Evolutionary conservation across 2,888 invertebrate species (phyloP).

Genomic region (Drosophila subsilvestris): DNA sequence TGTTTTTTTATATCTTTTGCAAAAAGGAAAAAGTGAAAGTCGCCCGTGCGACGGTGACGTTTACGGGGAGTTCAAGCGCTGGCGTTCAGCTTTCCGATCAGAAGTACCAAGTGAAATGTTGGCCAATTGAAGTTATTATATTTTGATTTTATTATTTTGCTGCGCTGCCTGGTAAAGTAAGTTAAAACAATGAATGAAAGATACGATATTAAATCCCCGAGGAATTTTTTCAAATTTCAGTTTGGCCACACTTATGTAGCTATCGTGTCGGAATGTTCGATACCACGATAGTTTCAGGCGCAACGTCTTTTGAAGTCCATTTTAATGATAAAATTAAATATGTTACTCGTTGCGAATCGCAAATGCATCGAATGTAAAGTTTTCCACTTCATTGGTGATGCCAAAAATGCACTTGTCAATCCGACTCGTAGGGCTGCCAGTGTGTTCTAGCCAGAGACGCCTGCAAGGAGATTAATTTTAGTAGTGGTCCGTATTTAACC

Average conservation of each 20-base stretch:
- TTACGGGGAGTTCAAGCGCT: not conserved
- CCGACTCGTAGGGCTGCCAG: conserved; percentile 90
- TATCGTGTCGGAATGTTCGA: not conserved
- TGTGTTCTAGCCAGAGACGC: conserved; percentile 85
- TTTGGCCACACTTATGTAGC: not conserved
- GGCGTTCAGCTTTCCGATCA: not conserved
- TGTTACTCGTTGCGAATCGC: conserved; percentile 76
- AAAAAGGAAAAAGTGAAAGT: conserved; percentile 68
- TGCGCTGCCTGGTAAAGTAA: conserved; percentile 25
- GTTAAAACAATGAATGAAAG: conserved; percentile 37
- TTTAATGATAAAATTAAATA: not conserved
- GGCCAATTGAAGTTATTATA: conserved; percentile 16
- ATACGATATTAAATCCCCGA: conserved; percentile 25
- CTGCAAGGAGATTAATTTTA: conserved; percentile 51
- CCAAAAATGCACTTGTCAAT: conserved; percentile 90
- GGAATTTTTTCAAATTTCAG: not conserved
- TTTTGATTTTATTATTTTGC: conserved; percentile 21
- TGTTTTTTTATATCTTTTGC: conserved; percentile 54
- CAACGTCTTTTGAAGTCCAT: not conserved
- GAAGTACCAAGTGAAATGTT: not conserved
- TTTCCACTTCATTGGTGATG: conserved; percentile 86
- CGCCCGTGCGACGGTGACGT: conserved; percentile 14
- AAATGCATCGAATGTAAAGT: conserved; percentile 85
- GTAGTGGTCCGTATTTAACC: not conserved
- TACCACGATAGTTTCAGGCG: not conserved